phyloP scores from a whole-genome alignment of 2,888 invertebrate species.

The Mayetiola destructor region DNA sequence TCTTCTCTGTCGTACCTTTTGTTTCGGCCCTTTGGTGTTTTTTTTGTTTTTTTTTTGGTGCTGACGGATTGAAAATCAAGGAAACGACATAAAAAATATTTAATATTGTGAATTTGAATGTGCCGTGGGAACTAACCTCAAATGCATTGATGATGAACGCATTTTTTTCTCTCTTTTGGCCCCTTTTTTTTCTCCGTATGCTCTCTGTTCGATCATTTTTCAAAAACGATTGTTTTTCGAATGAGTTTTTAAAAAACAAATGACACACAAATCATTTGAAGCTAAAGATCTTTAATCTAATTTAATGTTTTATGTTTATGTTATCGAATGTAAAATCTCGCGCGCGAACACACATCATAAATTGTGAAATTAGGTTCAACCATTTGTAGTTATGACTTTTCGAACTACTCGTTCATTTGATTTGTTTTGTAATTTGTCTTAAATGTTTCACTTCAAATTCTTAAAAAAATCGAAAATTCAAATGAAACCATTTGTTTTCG shows the following conservation, averaged over 20 bases:
- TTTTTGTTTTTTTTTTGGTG: too few species aligned
- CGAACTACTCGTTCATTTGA: not conserved
- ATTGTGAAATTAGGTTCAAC: not conserved
- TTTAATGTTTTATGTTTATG: not conserved
- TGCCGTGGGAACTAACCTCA: constrained; percentile 1
- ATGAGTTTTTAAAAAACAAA: not conserved
- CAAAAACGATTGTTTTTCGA: not conserved
- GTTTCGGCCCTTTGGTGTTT: not conserved
- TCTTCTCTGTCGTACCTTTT: not conserved
- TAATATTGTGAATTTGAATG: constrained; percentile 8
- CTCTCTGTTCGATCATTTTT: not conserved
- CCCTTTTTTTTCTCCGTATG: too few species aligned
- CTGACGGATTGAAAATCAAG: not conserved
- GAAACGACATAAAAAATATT: not conserved
- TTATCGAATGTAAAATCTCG: too few species aligned
- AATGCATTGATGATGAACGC: too few species aligned
- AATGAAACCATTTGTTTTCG: constrained; percentile 6
- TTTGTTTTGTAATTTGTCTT: constrained; percentile 8
- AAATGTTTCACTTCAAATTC: constrained; percentile 6
- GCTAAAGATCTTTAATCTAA: not conserved
- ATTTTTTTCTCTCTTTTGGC: not conserved
- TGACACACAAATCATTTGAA: not conserved
- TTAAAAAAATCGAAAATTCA: too few species aligned
- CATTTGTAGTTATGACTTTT: not conserved
- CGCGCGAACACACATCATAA: not conserved